A percentile compares a stretch with the other conserved stretches of the same genome.
phyloP scores from a whole-genome alignment of 2,113 vertebrate species.

The Tragelaphus buxtoni region DNA sequence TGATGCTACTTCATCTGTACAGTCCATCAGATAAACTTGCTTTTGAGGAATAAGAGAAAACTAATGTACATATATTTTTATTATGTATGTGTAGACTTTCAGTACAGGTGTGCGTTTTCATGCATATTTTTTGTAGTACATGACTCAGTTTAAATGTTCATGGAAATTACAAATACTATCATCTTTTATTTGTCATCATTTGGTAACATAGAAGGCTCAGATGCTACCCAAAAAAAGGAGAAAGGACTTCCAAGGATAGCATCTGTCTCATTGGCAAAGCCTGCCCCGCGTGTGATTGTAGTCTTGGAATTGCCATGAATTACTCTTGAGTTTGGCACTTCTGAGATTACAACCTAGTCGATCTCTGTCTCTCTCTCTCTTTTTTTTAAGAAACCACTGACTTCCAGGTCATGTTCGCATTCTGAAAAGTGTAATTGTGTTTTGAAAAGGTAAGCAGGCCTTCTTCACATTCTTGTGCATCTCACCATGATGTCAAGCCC shows the following conservation, averaged over 20 bases:
- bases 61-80: neutral
- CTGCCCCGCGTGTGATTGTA: neutral
- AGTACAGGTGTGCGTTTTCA: neutral
- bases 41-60: neutral
- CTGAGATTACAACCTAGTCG: neutral
- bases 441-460: neutral
- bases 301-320: conserved; percentile 29
- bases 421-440: neutral
- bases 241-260: conserved; percentile 26
- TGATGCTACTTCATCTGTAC: neutral
- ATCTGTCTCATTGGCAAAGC: conserved; percentile 55
- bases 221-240: conserved; percentile 4
- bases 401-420: neutral
- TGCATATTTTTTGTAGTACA: neutral
- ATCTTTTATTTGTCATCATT: conserved; percentile 9
- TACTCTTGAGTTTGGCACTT: neutral
- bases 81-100: rapidly evolving
- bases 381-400: neutral
- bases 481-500: neutral
- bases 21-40: neutral
- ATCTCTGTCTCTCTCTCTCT: neutral
- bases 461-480: neutral
- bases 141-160: neutral
- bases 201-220: conserved; percentile 8
- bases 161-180: neutral